These are phyloP conservation scores for Drosophila mulleri DNA, from an alignment of 2,888 invertebrate species.

Conservation along the genomic window DNA sequence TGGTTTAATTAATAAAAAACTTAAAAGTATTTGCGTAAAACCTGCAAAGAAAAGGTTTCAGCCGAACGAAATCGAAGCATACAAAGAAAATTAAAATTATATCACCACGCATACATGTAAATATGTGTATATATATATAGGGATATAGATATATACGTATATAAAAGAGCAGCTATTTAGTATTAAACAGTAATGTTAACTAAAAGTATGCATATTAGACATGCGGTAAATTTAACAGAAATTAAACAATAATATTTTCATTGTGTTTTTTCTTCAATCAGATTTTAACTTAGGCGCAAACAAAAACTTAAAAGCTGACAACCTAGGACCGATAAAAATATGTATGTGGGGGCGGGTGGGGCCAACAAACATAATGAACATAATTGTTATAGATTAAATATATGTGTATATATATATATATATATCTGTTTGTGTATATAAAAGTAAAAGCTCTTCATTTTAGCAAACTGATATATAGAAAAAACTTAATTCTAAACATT, in stretches of 20 bases:
- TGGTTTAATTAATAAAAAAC: conserved; percentile 48
- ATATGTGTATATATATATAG: conserved; percentile 37
- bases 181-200: conserved; percentile 28
- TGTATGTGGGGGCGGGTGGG: conserved; percentile 28
- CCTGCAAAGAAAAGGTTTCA: conserved; percentile 27
- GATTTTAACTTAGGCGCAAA: conserved; percentile 52
- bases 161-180: not conserved
- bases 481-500: conserved; percentile 69
- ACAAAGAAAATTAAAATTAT: conserved; percentile 79
- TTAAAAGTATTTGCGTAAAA: conserved; percentile 36
- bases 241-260: conserved; percentile 36
- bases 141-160: conserved; percentile 16
- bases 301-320: conserved; percentile 70
- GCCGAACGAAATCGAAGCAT: conserved; percentile 55
- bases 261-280: conserved; percentile 8
- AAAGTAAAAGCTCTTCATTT: conserved; percentile 60
- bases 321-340: conserved; percentile 55
- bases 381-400: conserved; percentile 27
- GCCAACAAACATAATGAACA: conserved; percentile 57
- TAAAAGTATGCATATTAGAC: conserved; percentile 31
- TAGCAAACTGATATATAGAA: conserved; percentile 37
- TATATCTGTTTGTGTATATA: conserved; percentile 27
- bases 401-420: conserved; percentile 12
- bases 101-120: conserved; percentile 73
- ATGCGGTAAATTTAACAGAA: conserved; percentile 37